Base-by-base conservation (phyloP, 2,797 vertebrate species). In the Scolopax bukidnonensis region DNA sequence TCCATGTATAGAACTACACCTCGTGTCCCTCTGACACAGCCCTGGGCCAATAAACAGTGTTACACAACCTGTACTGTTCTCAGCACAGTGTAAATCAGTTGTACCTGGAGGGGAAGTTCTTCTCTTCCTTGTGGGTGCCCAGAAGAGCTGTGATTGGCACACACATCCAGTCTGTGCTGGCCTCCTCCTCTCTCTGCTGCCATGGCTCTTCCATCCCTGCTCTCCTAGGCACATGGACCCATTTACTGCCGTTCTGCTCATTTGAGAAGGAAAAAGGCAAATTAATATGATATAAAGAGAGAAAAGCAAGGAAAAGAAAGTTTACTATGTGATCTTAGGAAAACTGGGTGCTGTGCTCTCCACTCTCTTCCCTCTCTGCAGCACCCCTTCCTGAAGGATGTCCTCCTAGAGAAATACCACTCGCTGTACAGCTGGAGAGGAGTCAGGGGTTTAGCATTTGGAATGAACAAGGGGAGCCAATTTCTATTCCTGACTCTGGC, bases 1-100 rank as follows among this genome's bases (percentile, higher is more conserved):
- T n/a, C 38, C 13, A 1, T 0, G 6, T 6, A 20, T 0, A 73
- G 74, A 40, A 40, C 17, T 12, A 4, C 9, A 4, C 25, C 4
- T 2, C 2, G 0, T 16, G 21, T 61, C 24, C 56, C 25, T 12
- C 50, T 40, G 5, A 23, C 43, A 20, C 43, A 71, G 73, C 60
- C n/a, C 12, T 3, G 69, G 50, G 77, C 69, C 71, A 25, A 6
- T 25, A 43, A 79, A 63, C 0, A 10, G 5, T 47, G 63, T 21
- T 54, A 9, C 0, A 63, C 51, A 69, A 73, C 80, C 33, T 8
- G 23, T 23, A 13, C 64, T 45, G 45, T 15, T 56, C 61, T 24
- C 45, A 67, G 45, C 50, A 70, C 12, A 3, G 3, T 6, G 41
- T 25, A 18, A 20, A 67, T 23, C 70, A 12, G 12, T 5, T 25